phyloP scores from a whole-genome alignment of 1,140 invertebrate genomes.

The Lasaia peninsularis region DNA sequence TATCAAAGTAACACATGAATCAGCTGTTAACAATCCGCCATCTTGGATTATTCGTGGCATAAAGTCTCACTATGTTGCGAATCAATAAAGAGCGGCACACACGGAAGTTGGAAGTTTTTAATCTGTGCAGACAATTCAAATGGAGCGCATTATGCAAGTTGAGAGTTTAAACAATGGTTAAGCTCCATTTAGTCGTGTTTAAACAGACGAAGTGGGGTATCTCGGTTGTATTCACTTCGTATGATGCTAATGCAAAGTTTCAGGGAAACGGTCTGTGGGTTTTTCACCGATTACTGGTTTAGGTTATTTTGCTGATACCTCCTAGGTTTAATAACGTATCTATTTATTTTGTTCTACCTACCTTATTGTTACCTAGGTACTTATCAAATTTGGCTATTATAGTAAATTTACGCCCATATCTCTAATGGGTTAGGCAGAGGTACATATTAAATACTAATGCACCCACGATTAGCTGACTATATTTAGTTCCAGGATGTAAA shows the following conservation, averaged over 20 bases:
- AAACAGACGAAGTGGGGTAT: conserved; percentile 32
- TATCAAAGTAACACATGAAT: neutral
- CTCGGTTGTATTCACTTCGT: conserved; percentile 21
- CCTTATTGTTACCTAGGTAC: too few species aligned
- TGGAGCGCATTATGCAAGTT: conserved; percentile 31
- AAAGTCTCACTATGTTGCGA: conserved; percentile 8
- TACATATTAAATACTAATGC: too few species aligned
- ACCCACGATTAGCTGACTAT: too few species aligned
- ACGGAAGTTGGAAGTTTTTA: conserved; percentile 31
- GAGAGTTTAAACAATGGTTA: conserved; percentile 27
- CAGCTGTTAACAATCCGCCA: neutral
- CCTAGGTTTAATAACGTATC: too few species aligned
- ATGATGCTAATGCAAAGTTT: conserved; percentile 10
- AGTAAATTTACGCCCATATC: too few species aligned
- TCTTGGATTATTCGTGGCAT: conserved; percentile 8
- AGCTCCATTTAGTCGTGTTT: conserved; percentile 21
- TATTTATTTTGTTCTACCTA: too few species aligned
- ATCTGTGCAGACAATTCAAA: conserved; percentile 30
- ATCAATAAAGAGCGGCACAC: conserved; percentile 31
- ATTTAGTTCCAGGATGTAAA: too few species aligned
- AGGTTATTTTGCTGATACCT: neutral
- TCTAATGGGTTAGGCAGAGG: too few species aligned
- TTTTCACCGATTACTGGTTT: conserved; percentile 3
- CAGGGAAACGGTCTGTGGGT: neutral
- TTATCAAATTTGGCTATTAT: too few species aligned